A percentile compares a stretch with the other conserved stretches of the same genome.
phyloP scores from a whole-genome alignment of 2,888 invertebrate species.

The Zygaena filipendulae region DNA sequence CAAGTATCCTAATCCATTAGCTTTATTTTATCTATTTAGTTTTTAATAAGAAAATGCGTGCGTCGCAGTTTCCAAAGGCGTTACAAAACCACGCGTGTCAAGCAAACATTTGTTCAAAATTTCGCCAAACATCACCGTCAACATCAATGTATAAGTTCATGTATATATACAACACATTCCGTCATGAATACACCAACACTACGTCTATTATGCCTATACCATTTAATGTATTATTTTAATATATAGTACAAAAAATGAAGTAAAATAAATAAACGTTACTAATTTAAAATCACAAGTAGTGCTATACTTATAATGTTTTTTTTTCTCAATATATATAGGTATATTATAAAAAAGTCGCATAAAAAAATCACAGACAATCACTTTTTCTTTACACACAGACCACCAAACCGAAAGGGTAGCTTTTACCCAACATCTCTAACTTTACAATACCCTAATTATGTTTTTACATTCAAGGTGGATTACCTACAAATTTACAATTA shows the following conservation, averaged over 20 bases:
- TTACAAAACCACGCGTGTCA: too few species aligned
- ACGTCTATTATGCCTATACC: conserved; percentile 30
- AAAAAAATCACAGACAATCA: conserved; percentile 71
- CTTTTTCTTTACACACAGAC: conserved; percentile 66
- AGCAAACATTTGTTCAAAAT: too few species aligned
- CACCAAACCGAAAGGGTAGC: conserved; percentile 39
- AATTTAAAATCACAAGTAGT: conserved; percentile 69
- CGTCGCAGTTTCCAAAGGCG: too few species aligned
- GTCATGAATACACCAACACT: conserved; percentile 35
- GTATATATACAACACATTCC: conserved; percentile 61
- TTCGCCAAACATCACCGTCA: too few species aligned
- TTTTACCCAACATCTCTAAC: conserved; percentile 56
- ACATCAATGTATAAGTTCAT: conserved; percentile 33
- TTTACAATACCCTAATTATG: conserved; percentile 66
- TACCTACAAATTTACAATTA: conserved; percentile 31
- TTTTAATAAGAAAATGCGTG: too few species aligned
- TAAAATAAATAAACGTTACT: conserved; percentile 59
- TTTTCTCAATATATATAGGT: conserved; percentile 43
- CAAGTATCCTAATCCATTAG: too few species aligned
- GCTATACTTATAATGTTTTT: conserved; percentile 64
- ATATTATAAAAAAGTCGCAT: conserved; percentile 68
- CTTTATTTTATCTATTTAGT: too few species aligned
- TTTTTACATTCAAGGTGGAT: conserved; percentile 69
- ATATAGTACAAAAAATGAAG: conserved; percentile 57
- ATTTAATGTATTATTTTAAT: conserved; percentile 8